phyloP scores from a whole-genome alignment of 2,113 vertebrate species.

The Cyphomyrus discorhynchus region DNA sequence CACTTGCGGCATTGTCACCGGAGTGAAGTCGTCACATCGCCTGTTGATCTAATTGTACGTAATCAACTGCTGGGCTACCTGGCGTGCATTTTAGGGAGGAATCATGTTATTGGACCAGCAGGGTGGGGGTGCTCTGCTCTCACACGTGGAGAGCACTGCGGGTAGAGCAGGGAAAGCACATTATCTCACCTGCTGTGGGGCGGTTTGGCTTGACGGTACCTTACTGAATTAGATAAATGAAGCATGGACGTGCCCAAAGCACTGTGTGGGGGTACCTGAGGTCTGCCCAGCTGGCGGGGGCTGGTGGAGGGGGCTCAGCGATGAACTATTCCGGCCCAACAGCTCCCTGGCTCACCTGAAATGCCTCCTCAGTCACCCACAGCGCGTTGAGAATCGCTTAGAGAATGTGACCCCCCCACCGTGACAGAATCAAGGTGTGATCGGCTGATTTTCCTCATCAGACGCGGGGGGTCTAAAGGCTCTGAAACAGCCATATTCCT shows the following conservation, averaged over 20 bases:
- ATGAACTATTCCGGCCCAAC: background rate
- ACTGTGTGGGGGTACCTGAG: background rate
- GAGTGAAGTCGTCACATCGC: background rate
- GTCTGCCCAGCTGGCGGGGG: background rate
- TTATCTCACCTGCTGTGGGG: background rate
- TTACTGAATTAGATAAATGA: background rate
- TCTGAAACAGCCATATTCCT: background rate
- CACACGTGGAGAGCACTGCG: background rate
- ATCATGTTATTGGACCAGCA: background rate
- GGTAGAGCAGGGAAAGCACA: background rate
- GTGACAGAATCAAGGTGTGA: background rate
- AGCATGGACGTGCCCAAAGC: background rate
- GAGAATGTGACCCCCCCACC: too few species aligned
- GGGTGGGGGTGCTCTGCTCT: background rate
- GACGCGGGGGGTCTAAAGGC: background rate
- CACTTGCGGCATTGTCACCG: slow-evolving; percentile 12
- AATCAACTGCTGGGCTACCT: too few species aligned
- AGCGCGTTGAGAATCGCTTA: background rate
- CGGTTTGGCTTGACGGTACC: background rate
- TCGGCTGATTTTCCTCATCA: background rate
- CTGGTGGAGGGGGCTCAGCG: background rate
- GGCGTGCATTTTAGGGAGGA: background rate
- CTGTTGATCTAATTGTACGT: too few species aligned
- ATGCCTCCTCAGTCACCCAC: background rate
- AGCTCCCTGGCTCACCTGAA: background rate